Base-by-base conservation (phyloP, 2,113 vertebrate genomes). In the Rhodinocichla rosea region DNA sequence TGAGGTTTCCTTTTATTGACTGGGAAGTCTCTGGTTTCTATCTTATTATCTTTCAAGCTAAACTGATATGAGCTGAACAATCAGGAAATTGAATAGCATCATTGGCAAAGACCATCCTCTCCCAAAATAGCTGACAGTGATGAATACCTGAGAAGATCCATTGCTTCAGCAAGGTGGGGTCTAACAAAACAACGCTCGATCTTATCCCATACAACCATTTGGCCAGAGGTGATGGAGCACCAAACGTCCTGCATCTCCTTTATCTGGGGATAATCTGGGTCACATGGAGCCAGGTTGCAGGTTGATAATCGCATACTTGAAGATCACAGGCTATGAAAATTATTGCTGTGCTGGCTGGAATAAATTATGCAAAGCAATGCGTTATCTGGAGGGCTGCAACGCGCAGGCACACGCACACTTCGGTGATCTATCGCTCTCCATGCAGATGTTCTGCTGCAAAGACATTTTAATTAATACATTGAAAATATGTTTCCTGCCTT, bases 381-480 rank as follows among this genome's bases (percentile, higher is more conserved):
- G 64, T 97, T 96, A 97, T 97, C 96, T 96, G 92, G 92, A 8
- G 91, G 96, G 62, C 69, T 81, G 86, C 94, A 53, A 92, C 28
- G 6, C 37, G 2, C 87, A 42, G 52, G 10, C 85, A 87, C 84
- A 85, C 85, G 14, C 91, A 87, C 89, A 90, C 94, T 73, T 91
- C 37, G 68, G 88, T 93, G 95, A 97, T 94, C 94, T 96, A 94
- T 95, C 92, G 35, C 90, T 92, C 92, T 71, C 88, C 81, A 83
- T 97, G 95, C 96, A 97, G 97, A 97, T 97, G 97, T 97, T 97
- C 92, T 81, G 80, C 94, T 80, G 92, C 91, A 96, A 94, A 97
- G 92, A 90, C 84, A 63, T 81, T 96, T 93, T 97, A 97, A 98
- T 97, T 97, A 97, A 96, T 94, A 94, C 93, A 96, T 94, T 94